Evolutionary conservation across 2,888 invertebrate species (phyloP), one percentile per base, ranked within the genome.

Genomic region (Anarsia innoxiella): DNA sequence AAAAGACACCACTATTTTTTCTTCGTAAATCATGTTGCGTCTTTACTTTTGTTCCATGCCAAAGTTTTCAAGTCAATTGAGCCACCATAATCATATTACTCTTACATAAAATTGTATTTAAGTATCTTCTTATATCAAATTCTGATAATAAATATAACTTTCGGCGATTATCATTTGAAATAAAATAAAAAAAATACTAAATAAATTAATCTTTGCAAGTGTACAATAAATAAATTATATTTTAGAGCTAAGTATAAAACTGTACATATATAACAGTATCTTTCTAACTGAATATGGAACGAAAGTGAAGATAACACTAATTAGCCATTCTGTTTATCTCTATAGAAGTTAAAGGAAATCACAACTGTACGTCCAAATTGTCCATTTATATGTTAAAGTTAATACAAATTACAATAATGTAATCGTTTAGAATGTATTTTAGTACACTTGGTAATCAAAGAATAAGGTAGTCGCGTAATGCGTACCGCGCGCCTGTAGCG

Each of bases 331-430:
- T 63, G 64, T 71, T 67, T 59, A 61, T 64, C 70, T 66, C 69
- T 71, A 72, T 70, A 70, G 67, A 64, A 66, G 63, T 58, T 62
- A 65, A 65, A 66, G 59, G 59, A 66, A 63, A 59, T 76, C 77
- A 79, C 77, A 82, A 82, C 76, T 83, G 85, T 82, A 83, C 85
- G 85, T 85, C 85, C 85, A 85, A 83, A 80, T 76, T 85, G 85
- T 85, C 85, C 85, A 85, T 82, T 77, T 78, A 82, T 84, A 79
- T 73, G 77, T 82, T 80, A 82, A 27, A 27, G 76, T 73, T 80
- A 75, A 71, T 77, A 79, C 83, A 80, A 78, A 76, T 77, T 76
- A 82, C 82, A 82, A 75, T 82, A 82, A 80, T 80, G 72, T 83
- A 83, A 79, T 79, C 72, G n/a, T 61, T 73, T 83, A 82, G 78